Evolutionary conservation across 2,888 invertebrate species (phyloP), one percentile per base, ranked within the genome.

Genomic region (Hirtodrosophila confusa): DNA sequence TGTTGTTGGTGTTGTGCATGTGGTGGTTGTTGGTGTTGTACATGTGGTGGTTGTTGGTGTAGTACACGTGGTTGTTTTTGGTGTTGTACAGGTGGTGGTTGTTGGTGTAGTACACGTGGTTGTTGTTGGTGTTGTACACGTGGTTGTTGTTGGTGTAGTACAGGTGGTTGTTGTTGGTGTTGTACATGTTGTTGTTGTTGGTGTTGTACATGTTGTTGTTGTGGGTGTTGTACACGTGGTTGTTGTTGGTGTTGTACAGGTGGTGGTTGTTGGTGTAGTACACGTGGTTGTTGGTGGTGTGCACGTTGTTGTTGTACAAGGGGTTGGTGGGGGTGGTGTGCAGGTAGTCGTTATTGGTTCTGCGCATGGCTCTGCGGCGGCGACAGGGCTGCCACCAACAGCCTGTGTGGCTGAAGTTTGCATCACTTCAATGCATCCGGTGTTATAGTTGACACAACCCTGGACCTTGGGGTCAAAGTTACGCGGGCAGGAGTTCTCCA

Each of bases 371-470:
- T 51, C 24, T 6, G 8, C 62, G 0, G 29, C 39, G 24, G 48
- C 45, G 27, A 6, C 66, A 70, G 29, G 23, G 11, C 9, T 31
- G 39, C 31, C 41, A 10, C 27, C 49, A 12, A 23, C 31, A 17
- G 12, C 12, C 4, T 44, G 12, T 3, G n/a, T 12, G 4, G 33
- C 11, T 3, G 56, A 53, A 5, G 58, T 11, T 57, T 29, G 71
- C 69, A 45, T 43, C 6, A 68, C 55, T 17, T 86, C 87, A 33
- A 88, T 49, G 61, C 90, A 90, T 3, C 85, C 85, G 0, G 86
- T 87, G 39, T 86, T 86, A 11, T 71, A 67, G 63, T 40, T 74
- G 0, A 89, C 88, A 67, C 90, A 90, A 2, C 45, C 71, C 24
- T 78, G 78, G 4, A 65, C 64, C 35, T 55, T 45, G 4, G 78